Base-by-base conservation (phyloP, 1,140 invertebrate species). In the Hylyphantes graminicola region DNA sequence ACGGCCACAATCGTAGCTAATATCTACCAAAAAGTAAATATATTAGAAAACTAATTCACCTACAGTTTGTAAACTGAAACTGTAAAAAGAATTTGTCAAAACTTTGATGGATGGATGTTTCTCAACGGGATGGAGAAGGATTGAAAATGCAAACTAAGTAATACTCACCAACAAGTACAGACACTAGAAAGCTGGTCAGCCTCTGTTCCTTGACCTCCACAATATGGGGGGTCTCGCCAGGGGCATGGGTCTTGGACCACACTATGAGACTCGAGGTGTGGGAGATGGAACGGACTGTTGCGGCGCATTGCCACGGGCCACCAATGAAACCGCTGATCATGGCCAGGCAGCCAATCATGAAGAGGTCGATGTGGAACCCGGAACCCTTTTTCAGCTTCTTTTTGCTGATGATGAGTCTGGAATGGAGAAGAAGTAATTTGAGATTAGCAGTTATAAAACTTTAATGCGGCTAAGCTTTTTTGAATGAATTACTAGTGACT, bases 301-400 rank as follows among this genome's bases (percentile, higher is more conserved):
- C 97, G 0, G 97, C 96, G 89, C 96, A 98, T 90, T 98, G 94
- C 95, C 95, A 98, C 0, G 97, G 96, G 19, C 96, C 93, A 2
- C 97, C 97, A 86, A 97, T 93, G 67, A 96, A 88, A 0, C 94
- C 95, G 88, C 94, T 95, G 10, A 94, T 90, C 3, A 94, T 91
- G 88, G 97, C 97, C 87, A 96, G 91, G 21, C 94, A 87, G 81
- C 95, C 95, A 35, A 97, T 92, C n/a, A 98, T 91, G 0, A 99
- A 93, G 87, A 99, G 95, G 89, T 99, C 97, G 92, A 98, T 93
- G 90, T 98, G 97, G 87, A 97, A 96, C 5, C 97, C 97, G 80
- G 94, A 94, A n/a, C 97, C 97, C 90, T 99, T 98, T 87, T 94
- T 93, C 78, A 98, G 89, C 87, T 95, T 95, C 85, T 97, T 96